Base-by-base conservation (phyloP, 2,797 vertebrate genomes). In the Cetoscarus ocellatus region DNA sequence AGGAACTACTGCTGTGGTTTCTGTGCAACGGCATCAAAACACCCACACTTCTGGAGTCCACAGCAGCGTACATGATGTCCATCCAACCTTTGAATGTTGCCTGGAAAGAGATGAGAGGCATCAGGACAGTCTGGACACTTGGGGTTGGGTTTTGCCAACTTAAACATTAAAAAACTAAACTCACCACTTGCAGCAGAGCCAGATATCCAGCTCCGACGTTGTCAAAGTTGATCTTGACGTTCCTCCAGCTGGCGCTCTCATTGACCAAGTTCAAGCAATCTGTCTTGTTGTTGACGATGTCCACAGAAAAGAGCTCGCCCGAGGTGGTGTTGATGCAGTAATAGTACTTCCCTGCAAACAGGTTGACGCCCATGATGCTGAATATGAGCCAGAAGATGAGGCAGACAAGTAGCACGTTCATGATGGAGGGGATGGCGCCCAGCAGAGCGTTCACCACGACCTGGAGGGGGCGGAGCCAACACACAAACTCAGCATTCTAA, bases 381-480 rank as follows among this genome's bases (percentile, higher is more conserved):
- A 99, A 99, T 92, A 99, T 99, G 67, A 99, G 93, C 98, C 98
- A 99, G 94, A 99, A 99, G 94, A 99, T 99, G 87, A 99, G 96
- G 91, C 98, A 99, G 68, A 99, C 98, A 91, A 99, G 88, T 77
- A 99, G 94, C 86, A 99, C 98, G 38, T 99, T 99, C 97, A 99
- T 99, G 91, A 99, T 99, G 81, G 98, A 99, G 61, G 98, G 98
- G 86, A 99, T 99, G 78, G 98, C 98, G 39, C 98, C 98, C 56
- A 99, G 93, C 19, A 99, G 95, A 18, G 98, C 98, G 49, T 99
- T 99, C 78, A 99, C 98, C 75, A 99, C 98, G 59, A 99, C 98
- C 98, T 99, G 70, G 12, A 35, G 62, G 68, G 18, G 44, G 43
- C 0, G 13, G 19, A 76, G 52, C 67, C 74, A 48, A 76, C 3